Evolutionary conservation across 2,888 invertebrate species (phyloP).

Genomic region (Amphipyra berbera): DNA sequence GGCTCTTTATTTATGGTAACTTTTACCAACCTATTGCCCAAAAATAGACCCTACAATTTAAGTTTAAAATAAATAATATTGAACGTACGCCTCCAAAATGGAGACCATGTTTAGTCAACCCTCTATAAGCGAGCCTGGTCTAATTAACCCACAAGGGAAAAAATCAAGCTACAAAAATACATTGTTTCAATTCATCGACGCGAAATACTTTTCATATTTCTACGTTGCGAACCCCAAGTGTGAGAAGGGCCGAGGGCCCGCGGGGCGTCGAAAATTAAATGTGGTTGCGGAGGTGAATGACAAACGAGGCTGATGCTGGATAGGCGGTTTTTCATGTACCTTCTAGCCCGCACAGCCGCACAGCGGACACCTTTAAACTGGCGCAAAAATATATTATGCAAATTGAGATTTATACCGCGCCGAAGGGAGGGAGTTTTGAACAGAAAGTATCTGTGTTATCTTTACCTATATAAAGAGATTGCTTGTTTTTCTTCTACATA

Average conservation of each 20-base stretch:
- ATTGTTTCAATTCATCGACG: slow-evolving; percentile 54
- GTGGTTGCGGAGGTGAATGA: slow-evolving; percentile 70
- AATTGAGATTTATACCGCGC: slow-evolving; percentile 73
- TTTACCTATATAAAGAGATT: slow-evolving; percentile 46
- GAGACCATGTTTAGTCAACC: slow-evolving; percentile 4
- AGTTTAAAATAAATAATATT: neutral
- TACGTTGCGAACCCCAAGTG: slow-evolving; percentile 49
- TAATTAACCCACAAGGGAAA: slow-evolving; percentile 55
- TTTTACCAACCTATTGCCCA: no score
- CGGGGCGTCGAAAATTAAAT: slow-evolving; percentile 69
- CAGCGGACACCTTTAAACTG: slow-evolving; percentile 68
- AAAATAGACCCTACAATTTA: no score
- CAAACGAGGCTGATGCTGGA: slow-evolving; percentile 69
- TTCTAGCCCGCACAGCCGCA: slow-evolving; percentile 38
- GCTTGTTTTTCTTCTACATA: slow-evolving; percentile 49
- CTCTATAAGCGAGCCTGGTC: slow-evolving; percentile 3
- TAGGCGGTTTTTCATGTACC: slow-evolving; percentile 41
- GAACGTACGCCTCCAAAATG: neutral
- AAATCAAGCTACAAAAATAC: slow-evolving; percentile 44
- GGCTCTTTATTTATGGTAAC: no score
- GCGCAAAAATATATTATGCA: slow-evolving; percentile 74
- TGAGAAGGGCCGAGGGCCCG: slow-evolving; percentile 58
- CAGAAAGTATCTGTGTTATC: slow-evolving; percentile 60
- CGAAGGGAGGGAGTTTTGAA: slow-evolving; percentile 63
- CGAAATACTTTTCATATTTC: slow-evolving; percentile 57